These are phyloP conservation scores for Taxidea taxus DNA, from an alignment of 2,113 vertebrate genomes.

Conservation along the genomic window DNA sequence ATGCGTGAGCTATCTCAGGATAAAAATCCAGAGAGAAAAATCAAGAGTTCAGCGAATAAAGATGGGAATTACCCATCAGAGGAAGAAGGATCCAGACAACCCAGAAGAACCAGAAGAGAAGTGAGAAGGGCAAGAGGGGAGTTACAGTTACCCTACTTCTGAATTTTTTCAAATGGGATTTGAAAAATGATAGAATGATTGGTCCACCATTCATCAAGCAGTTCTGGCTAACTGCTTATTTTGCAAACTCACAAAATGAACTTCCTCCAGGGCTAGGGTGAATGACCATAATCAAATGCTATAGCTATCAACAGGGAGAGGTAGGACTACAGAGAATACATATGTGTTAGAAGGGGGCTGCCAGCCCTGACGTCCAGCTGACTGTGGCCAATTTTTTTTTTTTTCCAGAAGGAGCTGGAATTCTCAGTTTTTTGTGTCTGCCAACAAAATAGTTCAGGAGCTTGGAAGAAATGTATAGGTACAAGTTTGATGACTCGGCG, in stretches of 20 bases:
- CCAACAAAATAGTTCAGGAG: not conserved
- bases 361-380: not conserved
- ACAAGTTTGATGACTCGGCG: not conserved
- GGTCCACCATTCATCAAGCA: not conserved
- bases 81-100: not conserved
- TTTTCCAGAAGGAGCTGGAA: not conserved
- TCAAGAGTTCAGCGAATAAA: rapidly evolving
- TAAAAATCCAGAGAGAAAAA: not conserved
- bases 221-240: not conserved
- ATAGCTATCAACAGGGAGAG: not conserved
- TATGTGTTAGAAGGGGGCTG: not conserved
- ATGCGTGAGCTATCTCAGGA: not conserved
- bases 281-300: not conserved
- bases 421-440: not conserved
- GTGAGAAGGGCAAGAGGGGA: not conserved
- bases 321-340: not conserved
- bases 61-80: not conserved
- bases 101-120: not conserved
- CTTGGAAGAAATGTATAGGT: not conserved
- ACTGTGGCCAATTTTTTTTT: not conserved
- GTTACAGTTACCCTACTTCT: not conserved
- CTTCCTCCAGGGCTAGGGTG: not conserved
- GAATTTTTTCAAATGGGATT: not conserved
- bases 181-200: not conserved
- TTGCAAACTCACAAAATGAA: not conserved